Base-by-base conservation (phyloP, 1,140 invertebrate species). In the Drosophila mayri region DNA sequence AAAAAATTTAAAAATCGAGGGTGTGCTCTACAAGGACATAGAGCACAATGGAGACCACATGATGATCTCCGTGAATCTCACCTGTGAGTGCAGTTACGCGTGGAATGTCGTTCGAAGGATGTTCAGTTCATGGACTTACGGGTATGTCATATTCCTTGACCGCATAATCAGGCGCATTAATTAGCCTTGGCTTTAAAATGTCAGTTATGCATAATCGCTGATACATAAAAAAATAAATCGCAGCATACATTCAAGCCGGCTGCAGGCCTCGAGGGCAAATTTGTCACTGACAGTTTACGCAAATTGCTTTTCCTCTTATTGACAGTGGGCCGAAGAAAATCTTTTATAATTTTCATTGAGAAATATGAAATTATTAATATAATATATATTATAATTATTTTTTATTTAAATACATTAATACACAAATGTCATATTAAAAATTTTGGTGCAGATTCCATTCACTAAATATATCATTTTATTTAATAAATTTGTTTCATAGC, bases 291-390 rank as follows among this genome's bases (percentile, higher is more conserved):
- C 84, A 88, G 84, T 78, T 84, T 72, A 84, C 84, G 84, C 83
- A 88, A 88, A 88, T 88, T 88, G 80, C 84, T 81, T 88, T 88
- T 84, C 65, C 61, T 81, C 80, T 78, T 88, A 81, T 87, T 72
- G 63, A 40, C 52, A 43, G 10, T 54, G 35, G 3, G 38, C 52
- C 7, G 10, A 11, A 20, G 0, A 16, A 37, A 25, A 47, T 12
- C 1, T 4, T 47, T 20, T 16, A 16, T 3, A 47, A 25, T 22
- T 46, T 16, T 4, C 7, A 22, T 8, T n/a, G 3, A n/a, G 7
- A n/a, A n/a, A 9, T 40, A 40, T n/a, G 3, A 12, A 35, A 40
- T 40, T 8, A 10, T 41, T 12, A 35, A 35, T 12, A 35, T 35
- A 35, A 35, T 32, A 32, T 32, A 2, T 32, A 9, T 9, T 9